Evolutionary conservation across 92 coral and sea anemone genomes (phyloP).

Genomic region (Metridium senile): DNA sequence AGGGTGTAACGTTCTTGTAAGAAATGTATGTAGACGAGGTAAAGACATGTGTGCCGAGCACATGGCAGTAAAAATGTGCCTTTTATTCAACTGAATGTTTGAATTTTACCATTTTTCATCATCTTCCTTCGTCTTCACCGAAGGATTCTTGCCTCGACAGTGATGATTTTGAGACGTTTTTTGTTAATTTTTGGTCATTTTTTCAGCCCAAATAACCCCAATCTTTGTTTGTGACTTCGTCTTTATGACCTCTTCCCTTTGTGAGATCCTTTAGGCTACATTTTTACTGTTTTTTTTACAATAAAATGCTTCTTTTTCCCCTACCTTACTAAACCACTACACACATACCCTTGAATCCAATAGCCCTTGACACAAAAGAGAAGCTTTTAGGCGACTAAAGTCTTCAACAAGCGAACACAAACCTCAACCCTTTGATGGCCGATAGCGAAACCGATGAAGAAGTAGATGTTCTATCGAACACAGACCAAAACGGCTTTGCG

Average conservation of each 20-base stretch:
- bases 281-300: conserved; percentile 20
- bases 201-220: neutral
- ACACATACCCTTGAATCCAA: conserved; percentile 6
- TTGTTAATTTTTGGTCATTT: conserved; percentile 11
- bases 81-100: neutral
- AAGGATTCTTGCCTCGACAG: conserved; percentile 11
- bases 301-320: neutral
- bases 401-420: conserved; percentile 9
- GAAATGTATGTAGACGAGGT: neutral
- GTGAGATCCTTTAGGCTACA: neutral
- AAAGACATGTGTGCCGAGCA: conserved; percentile 30
- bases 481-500: conserved; percentile 24
- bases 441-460: conserved; percentile 77
- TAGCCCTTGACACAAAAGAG: conserved; percentile 1
- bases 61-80: conserved; percentile 33
- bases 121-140: conserved; percentile 1
- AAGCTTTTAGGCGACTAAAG: neutral
- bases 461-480: conserved; percentile 74
- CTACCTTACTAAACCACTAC: neutral
- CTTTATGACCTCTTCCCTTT: conserved; percentile 47
- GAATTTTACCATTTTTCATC: conserved; percentile 25
- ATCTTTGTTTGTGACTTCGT: conserved; percentile 15
- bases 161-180: conserved; percentile 14
- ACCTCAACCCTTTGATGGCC: conserved; percentile 58
- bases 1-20: conserved; percentile 26